A percentile compares a stretch with the other conserved stretches of the same genome.
Evolutionary conservation across 2,888 invertebrate species (phyloP).

Genomic region (Yponomeuta plumbellus): DNA sequence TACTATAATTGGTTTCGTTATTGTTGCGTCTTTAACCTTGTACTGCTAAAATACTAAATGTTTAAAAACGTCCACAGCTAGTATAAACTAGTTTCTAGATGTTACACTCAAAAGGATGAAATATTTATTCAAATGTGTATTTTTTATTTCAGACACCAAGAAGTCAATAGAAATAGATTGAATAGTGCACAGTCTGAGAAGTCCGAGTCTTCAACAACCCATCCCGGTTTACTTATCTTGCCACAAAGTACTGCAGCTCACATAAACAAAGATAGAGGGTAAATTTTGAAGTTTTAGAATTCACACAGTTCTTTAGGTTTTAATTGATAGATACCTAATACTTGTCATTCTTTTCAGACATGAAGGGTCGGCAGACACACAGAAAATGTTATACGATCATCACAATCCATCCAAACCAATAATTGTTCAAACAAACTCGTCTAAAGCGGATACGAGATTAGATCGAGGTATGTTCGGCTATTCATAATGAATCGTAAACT

Average conservation of each 20-base stretch:
- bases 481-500: too few species aligned
- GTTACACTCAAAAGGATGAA: too few species aligned
- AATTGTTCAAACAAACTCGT: slow-evolving; percentile 75
- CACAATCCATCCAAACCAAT: slow-evolving; percentile 81
- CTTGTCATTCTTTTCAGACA: slow-evolving; percentile 37
- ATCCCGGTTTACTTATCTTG: slow-evolving; percentile 60
- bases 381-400: slow-evolving; percentile 62
- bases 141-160: slow-evolving; percentile 34
- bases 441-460: slow-evolving; percentile 58
- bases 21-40: too few species aligned
- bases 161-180: slow-evolving; percentile 48
- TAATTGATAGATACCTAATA: not conserved
- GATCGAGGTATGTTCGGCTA: slow-evolving; percentile 50
- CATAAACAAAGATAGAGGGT: slow-evolving; percentile 59
- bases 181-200: slow-evolving; percentile 57
- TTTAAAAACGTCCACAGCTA: too few species aligned
- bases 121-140: not conserved
- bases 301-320: not conserved
- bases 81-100: too few species aligned
- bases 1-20: too few species aligned
- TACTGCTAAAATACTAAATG: too few species aligned
- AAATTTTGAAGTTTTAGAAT: slow-evolving; percentile 24
- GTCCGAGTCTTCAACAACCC: slow-evolving; percentile 49
- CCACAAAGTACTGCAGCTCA: slow-evolving; percentile 58
- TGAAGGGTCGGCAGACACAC: slow-evolving; percentile 45